Percentiles rank a stretch among this genome's conserved stretches.
Evolutionary conservation across 2,797 vertebrate species (phyloP).

Genomic region (Anisognathus igniventris): DNA sequence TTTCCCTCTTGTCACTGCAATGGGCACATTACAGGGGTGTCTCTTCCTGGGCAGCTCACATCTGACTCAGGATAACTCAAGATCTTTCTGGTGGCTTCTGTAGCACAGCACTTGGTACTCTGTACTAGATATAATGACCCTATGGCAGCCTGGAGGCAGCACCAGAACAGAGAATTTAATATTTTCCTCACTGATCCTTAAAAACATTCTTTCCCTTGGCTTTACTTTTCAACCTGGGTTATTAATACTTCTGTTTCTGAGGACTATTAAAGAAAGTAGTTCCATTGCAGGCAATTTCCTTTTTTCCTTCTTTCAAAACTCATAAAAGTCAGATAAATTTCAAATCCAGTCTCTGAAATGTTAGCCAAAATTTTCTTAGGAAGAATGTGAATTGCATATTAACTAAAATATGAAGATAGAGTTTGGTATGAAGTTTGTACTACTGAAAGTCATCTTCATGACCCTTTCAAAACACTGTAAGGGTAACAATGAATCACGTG

Average conservation of each 20-base stretch:
- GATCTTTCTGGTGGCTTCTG: neutral
- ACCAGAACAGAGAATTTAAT: neutral
- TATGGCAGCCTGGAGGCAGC: neutral
- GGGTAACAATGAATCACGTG: neutral
- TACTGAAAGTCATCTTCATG: neutral
- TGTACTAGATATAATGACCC: neutral
- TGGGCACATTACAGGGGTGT: fast-evolving
- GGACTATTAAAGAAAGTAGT: neutral
- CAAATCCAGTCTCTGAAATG: neutral
- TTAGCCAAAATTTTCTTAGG: neutral
- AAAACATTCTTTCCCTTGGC: neutral
- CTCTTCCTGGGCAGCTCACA: neutral
- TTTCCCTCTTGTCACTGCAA: neutral
- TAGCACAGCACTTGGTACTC: neutral
- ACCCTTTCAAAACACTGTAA: neutral
- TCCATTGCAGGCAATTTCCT: neutral
- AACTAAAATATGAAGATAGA: neutral
- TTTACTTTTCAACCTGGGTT: neutral
- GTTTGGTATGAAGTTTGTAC: neutral
- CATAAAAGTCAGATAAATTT: neutral
- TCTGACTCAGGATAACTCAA: neutral
- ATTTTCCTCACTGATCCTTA: neutral
- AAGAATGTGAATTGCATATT: neutral
- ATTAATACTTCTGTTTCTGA: neutral
- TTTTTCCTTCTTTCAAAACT: neutral